Percentiles rank a stretch among this genome's conserved stretches.
Evolutionary conservation across 2,797 vertebrate species (phyloP).

Genomic region (Myripristis jacobus): DNA sequence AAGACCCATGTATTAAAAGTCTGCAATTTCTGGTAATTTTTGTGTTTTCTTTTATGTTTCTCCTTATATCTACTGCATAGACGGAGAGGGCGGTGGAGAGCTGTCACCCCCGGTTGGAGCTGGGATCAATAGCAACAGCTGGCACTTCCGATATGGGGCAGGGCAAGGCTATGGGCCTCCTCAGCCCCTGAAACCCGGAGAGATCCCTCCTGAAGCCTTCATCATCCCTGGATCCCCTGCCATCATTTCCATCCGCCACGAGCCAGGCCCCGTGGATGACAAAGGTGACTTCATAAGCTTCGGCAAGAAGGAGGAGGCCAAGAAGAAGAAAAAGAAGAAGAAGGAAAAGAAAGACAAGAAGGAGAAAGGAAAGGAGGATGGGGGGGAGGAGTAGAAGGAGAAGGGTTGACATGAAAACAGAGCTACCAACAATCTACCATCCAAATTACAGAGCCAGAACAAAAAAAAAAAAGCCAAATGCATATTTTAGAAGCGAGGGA

Average conservation of each 20-base stretch:
- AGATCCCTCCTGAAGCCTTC: constrained; percentile 97
- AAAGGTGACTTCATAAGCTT: constrained; percentile 99
- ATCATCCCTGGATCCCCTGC: constrained; percentile 99
- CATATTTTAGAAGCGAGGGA: constrained; percentile 63
- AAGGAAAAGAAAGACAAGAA: constrained; percentile 99
- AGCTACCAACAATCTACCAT: constrained; percentile 71
- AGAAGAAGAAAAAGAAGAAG: constrained; percentile 99
- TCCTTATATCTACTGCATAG: constrained; percentile 71
- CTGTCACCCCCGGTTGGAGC: constrained; percentile 97
- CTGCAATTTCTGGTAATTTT: neutral
- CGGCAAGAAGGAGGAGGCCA: constrained; percentile 98
- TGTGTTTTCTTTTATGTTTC: constrained; percentile 11
- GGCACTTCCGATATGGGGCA: constrained; percentile 98
- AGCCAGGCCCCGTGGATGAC: constrained; percentile 90
- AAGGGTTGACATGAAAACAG: constrained; percentile 61
- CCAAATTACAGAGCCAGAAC: constrained; percentile 73
- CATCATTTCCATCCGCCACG: constrained; percentile 99
- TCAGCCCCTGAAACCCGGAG: constrained; percentile 93
- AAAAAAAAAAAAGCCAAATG: constrained; percentile 66
- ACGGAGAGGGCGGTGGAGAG: constrained; percentile 94
- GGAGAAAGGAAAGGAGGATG: constrained; percentile 95
- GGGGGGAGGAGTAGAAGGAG: constrained; percentile 88
- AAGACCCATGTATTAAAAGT: constrained; percentile 8
- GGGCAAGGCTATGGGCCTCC: constrained; percentile 85
- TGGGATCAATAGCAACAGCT: constrained; percentile 98